A percentile compares a stretch with the other conserved stretches of the same genome.
These are phyloP conservation scores for Tauraco erythrolophus DNA, from an alignment of 2,113 vertebrate species.

Conservation along the genomic window DNA sequence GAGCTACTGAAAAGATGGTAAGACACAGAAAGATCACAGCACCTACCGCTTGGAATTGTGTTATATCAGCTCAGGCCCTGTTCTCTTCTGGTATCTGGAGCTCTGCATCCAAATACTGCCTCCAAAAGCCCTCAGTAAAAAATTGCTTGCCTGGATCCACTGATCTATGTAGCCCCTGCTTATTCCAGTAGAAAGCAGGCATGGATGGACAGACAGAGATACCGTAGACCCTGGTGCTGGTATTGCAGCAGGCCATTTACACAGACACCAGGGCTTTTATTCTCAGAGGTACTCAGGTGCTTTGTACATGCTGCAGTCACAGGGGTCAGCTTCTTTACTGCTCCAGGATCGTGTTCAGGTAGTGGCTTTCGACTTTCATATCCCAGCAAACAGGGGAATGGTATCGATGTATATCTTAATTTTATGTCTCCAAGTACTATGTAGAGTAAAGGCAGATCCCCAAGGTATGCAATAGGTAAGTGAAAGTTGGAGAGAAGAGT, in stretches of 20 bases:
- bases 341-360: accelerated
- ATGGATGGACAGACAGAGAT: neutral
- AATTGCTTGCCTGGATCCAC: neutral
- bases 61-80: neutral
- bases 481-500: neutral
- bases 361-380: neutral
- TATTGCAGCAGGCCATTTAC: neutral
- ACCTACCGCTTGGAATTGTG: neutral
- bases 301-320: neutral
- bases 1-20: neutral
- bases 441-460: neutral
- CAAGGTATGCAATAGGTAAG: neutral
- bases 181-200: neutral
- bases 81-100: neutral
- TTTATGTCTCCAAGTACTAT: neutral
- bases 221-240: neutral
- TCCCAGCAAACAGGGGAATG: neutral
- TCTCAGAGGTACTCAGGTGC: neutral
- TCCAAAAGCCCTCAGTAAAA: neutral
- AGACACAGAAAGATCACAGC: neutral
- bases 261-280: neutral
- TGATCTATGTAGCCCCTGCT: neutral
- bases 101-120: neutral
- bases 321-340: neutral
- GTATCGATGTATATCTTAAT: neutral